phyloP scores from a whole-genome alignment of 1,140 invertebrate genomes.

The Bombus pascuorum region DNA sequence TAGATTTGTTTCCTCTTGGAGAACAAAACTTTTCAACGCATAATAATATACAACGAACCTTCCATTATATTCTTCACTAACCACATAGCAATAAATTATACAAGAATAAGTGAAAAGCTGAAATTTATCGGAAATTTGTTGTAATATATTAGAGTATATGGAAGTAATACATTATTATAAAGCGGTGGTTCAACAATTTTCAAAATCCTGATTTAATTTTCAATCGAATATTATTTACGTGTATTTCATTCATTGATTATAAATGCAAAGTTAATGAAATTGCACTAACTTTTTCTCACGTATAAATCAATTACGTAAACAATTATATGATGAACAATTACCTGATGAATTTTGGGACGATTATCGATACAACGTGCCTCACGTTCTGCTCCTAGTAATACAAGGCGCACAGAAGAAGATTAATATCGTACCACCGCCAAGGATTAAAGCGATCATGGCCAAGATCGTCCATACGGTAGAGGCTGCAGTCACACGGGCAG shows the following conservation, averaged over 20 bases:
- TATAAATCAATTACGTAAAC: not conserved
- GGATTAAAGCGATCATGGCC: conserved; percentile 59
- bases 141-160: not conserved
- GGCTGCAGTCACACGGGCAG: conserved; percentile 44
- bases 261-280: no score
- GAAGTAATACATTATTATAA: not conserved
- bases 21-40: not conserved
- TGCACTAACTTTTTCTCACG: not conserved
- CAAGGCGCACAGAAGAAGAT: conserved; percentile 69
- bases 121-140: not conserved
- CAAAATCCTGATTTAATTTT: not conserved
- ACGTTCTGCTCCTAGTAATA: conserved; percentile 45
- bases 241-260: not conserved
- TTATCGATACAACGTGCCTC: not conserved
- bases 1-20: not conserved
- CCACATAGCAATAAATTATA: not conserved
- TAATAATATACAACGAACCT: not conserved
- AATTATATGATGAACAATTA: not conserved
- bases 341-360: not conserved
- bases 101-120: not conserved
- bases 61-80: not conserved
- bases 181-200: not conserved
- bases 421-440: conserved; percentile 64
- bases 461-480: conserved; percentile 64
- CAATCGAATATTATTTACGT: not conserved